Evolutionary conservation across 35 echinoderm and acorn worm genomes (phyloP).

Genomic region (Chiridota heheva): DNA sequence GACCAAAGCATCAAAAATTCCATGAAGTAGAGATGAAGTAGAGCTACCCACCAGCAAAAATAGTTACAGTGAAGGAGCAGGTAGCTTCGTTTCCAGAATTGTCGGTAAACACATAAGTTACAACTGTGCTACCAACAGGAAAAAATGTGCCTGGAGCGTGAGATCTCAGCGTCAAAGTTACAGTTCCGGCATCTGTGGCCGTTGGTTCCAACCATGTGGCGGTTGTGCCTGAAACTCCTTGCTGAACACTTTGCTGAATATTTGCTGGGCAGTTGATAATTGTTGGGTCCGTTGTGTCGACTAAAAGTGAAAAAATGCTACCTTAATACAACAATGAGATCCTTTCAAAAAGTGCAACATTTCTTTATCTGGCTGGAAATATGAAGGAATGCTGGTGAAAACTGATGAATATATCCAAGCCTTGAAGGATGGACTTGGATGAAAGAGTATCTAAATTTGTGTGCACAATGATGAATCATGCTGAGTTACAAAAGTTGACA

Average conservation of each 20-base stretch:
- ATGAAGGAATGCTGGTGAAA: too few species aligned
- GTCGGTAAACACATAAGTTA: conserved; percentile 13
- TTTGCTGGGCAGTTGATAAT: conserved; percentile 45
- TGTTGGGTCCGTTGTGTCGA: conserved; percentile 19
- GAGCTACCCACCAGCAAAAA: background rate
- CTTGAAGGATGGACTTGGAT: too few species aligned
- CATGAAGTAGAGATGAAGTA: background rate
- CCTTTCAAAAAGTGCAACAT: too few species aligned
- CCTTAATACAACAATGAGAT: conserved; percentile 16
- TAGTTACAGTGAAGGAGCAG: background rate
- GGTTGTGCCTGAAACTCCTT: conserved; percentile 28
- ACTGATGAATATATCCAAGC: too few species aligned
- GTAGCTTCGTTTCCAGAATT: background rate
- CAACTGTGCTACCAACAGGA: background rate
- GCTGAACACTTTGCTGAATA: conserved; percentile 17
- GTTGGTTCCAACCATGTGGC: conserved; percentile 70
- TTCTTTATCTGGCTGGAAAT: too few species aligned
- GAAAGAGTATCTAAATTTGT: too few species aligned
- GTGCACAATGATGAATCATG: too few species aligned
- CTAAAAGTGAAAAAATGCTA: conserved; percentile 9
- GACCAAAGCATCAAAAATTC: background rate
- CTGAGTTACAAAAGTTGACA: too few species aligned
- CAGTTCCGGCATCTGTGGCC: conserved; percentile 43
- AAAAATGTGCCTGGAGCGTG: background rate
- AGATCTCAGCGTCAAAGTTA: background rate